phyloP scores from a whole-genome alignment of 2,888 invertebrate species.

The Archaeoteleia sp. region DNA sequence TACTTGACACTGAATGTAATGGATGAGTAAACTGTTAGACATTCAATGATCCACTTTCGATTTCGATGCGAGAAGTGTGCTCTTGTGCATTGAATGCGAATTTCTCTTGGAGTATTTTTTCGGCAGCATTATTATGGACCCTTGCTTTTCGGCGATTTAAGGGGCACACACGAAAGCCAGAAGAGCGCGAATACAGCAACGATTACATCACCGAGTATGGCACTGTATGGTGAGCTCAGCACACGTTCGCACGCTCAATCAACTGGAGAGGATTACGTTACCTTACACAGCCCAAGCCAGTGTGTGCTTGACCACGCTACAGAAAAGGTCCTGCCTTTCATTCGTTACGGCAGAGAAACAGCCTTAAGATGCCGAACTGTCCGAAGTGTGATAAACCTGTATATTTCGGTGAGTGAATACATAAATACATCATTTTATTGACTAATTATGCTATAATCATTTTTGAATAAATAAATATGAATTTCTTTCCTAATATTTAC shows the following conservation, averaged over 20 bases:
- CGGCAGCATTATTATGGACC: constrained; percentile 5
- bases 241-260: constrained; percentile 67
- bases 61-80: too few relatives aligned
- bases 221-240: constrained; percentile 42
- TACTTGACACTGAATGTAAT: too few relatives aligned
- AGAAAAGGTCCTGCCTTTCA: constrained; percentile 53
- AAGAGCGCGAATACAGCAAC: constrained; percentile 27
- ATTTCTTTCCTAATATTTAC: too few relatives aligned
- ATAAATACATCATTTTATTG: too few relatives aligned
- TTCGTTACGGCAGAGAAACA: constrained; percentile 15
- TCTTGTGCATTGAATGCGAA: too few relatives aligned
- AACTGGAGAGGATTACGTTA: constrained; percentile 69
- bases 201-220: constrained; percentile 53
- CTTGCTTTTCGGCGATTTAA: constrained; percentile 9
- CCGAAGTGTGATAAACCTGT: constrained; percentile 80
- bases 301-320: constrained; percentile 69
- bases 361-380: constrained; percentile 77
- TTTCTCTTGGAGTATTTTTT: constrained; percentile 5
- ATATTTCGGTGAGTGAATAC: constrained; percentile 77
- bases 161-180: constrained; percentile 13
- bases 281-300: constrained; percentile 66
- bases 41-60: too few relatives aligned
- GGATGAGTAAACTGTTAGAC: too few relatives aligned
- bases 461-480: too few relatives aligned
- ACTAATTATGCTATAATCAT: too few relatives aligned